A percentile compares a stretch with the other conserved stretches of the same genome.
These are phyloP conservation scores for Sakesphorus luctuosus DNA, from an alignment of 2,113 vertebrate genomes.

Conservation along the genomic window DNA sequence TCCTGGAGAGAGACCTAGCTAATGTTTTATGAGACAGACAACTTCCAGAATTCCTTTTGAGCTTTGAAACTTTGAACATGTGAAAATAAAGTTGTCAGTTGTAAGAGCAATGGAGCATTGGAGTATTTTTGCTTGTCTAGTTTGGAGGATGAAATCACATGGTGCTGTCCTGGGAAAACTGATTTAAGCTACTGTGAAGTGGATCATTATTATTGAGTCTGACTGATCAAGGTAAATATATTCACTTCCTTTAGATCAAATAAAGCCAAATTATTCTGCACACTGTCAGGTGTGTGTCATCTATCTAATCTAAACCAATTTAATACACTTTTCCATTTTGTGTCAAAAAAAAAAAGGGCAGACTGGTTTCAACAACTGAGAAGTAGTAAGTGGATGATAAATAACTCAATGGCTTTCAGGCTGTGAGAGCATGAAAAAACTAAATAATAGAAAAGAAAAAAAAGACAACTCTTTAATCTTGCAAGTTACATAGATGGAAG, in stretches of 20 bases:
- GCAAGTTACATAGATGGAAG: background rate
- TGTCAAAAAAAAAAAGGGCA: background rate
- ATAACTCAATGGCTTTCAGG: conserved; percentile 10
- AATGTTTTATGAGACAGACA: conserved; percentile 55
- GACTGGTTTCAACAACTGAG: background rate
- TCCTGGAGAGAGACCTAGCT: conserved; percentile 35
- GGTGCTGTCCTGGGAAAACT: background rate
- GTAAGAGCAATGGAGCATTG: background rate
- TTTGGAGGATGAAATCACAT: conserved; percentile 40
- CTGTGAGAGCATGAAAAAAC: background rate
- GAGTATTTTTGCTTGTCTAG: conserved; percentile 17
- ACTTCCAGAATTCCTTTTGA: conserved; percentile 63
- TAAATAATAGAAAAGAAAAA: conserved; percentile 25
- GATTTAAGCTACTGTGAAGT: conserved; percentile 44
- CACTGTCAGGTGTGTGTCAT: background rate
- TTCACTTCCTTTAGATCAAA: conserved; percentile 51
- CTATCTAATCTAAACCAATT: conserved; percentile 27
- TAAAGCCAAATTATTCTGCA: conserved; percentile 13
- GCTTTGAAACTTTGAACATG: conserved; percentile 51
- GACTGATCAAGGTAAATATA: conserved; percentile 61
- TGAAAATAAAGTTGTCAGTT: conserved; percentile 58
- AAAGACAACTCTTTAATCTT: conserved; percentile 5
- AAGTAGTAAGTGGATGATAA: conserved; percentile 39
- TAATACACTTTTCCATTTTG: conserved; percentile 17
- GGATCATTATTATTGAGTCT: conserved; percentile 56